Evolutionary conservation across 2,113 vertebrate species (phyloP).

Genomic region (Verasper variegatus): DNA sequence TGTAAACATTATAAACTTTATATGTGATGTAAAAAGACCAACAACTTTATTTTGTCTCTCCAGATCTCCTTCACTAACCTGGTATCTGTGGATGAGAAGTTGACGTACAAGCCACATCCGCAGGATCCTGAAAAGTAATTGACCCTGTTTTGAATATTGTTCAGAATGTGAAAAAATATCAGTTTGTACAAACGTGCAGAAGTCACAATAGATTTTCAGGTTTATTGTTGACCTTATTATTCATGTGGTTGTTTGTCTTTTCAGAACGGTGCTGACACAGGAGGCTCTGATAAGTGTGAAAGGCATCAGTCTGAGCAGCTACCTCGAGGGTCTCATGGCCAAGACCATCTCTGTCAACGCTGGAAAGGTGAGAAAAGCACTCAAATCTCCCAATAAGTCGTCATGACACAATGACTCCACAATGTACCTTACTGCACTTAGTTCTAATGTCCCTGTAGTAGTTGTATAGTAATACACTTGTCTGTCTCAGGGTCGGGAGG

Average conservation of each 20-base stretch:
- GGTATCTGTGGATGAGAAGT: constrained; percentile 95
- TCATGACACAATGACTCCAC: neutral
- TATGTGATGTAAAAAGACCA: neutral
- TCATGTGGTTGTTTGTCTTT: neutral
- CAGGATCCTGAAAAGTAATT: constrained; percentile 90
- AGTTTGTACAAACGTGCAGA: neutral
- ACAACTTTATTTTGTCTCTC: neutral
- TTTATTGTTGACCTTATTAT: constrained; percentile 4
- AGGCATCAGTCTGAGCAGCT: constrained; percentile 95
- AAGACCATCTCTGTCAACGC: constrained; percentile 95
- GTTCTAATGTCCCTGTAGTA: neutral
- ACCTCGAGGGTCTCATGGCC: constrained; percentile 96
- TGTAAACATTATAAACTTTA: neutral
- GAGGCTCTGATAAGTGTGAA: constrained; percentile 98
- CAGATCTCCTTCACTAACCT: constrained; percentile 98
- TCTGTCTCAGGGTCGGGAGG: constrained; percentile 90
- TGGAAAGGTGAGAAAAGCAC: constrained; percentile 84
- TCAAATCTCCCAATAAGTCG: neutral
- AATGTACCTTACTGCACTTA: neutral
- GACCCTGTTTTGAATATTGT: neutral
- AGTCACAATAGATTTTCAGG: too few species aligned
- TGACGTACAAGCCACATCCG: constrained; percentile 94
- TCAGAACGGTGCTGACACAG: constrained; percentile 93
- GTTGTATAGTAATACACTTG: neutral
- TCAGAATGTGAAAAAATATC: neutral